phyloP scores from a whole-genome alignment of 2,113 vertebrate species.

The Indicator maculatus region DNA sequence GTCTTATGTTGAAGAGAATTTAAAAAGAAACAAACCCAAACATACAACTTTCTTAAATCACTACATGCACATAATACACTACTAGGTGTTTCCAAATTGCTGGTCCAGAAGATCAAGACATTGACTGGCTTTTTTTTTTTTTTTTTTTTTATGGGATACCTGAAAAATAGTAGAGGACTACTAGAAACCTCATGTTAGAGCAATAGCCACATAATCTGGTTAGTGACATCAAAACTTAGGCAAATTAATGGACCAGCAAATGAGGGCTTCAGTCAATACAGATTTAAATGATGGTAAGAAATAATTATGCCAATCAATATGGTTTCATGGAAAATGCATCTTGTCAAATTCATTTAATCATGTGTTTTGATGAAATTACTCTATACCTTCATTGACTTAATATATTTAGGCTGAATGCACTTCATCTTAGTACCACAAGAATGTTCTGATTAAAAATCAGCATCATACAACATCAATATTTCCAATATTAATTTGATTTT shows the following conservation, averaged over 20 bases:
- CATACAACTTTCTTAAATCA: background rate
- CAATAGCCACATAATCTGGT: background rate
- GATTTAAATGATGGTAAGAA: conserved; percentile 32
- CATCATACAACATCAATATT: background rate
- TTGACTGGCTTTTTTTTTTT: background rate
- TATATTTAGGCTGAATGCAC: conserved; percentile 22
- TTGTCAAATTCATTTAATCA: conserved; percentile 38
- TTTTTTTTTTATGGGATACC: background rate
- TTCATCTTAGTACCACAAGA: conserved; percentile 19
- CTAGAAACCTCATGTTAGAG: background rate
- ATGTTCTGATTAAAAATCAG: conserved; percentile 46
- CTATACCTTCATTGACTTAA: conserved; percentile 12
- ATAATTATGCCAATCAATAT: conserved; percentile 56
- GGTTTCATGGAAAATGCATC: conserved; percentile 37
- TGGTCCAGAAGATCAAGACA: background rate
- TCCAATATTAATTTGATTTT: conserved; percentile 17
- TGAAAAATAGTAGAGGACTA: background rate
- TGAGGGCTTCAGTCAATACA: conserved; percentile 31
- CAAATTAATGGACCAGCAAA: conserved; percentile 23
- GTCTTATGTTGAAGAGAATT: background rate
- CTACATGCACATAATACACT: background rate
- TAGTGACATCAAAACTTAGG: conserved; percentile 14
- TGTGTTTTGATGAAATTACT: conserved; percentile 36
- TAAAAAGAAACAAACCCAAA: no score
- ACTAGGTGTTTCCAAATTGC: background rate